Evolutionary conservation across 2,113 vertebrate genomes (phyloP), one percentile per base, ranked within the genome.

Genomic region (Hylia prasina): DNA sequence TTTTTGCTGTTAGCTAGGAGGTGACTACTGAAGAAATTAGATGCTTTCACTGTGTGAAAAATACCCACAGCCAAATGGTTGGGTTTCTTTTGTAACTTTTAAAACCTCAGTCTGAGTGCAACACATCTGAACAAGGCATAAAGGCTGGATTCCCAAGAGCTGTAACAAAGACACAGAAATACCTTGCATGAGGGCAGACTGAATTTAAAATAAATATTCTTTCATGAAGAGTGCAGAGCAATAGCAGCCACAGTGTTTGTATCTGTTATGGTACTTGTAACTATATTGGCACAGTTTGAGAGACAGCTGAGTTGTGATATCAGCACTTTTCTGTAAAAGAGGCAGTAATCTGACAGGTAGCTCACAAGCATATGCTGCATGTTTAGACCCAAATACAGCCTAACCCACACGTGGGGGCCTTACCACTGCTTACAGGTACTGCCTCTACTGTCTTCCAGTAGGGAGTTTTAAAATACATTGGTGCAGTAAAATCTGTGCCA

Each of bases 61-160:
- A 42, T 31, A 48, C 24, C 22, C 28, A 28, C 23, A 90, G 44
- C 22, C 17, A 63, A 27, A 21, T 54, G 23, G 13, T 8, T 91
- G 47, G 11, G 28, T 87, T 65, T 69, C 33, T 64, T 84, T 30
- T 0, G 1, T 63, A 53, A n/a, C 48, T 94, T 88, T 21, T 31
- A 77, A 66, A 86, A 64, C 44, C 21, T 70, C 33, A 23, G 18
- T 37, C 30, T 63, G 86, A 81, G 25, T 33, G 33, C 0, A 2
- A 9, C 37, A 7, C 0, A 0, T 80, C 75, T 72, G 85, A 61
- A 68, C 0, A 5, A 17, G 57, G 4, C 0, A 22, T n/a, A 10
- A 64, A 79, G 27, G 15, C n/a, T 93, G 24, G 5, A 33, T 86
- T 35, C 28, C 40, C 44, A 35, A 40, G 48, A 65, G 31, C 28